Percentiles rank a stretch among this genome's conserved stretches.
phyloP scores from a whole-genome alignment of 2,888 invertebrate genomes.

The Saturnia japonica region DNA sequence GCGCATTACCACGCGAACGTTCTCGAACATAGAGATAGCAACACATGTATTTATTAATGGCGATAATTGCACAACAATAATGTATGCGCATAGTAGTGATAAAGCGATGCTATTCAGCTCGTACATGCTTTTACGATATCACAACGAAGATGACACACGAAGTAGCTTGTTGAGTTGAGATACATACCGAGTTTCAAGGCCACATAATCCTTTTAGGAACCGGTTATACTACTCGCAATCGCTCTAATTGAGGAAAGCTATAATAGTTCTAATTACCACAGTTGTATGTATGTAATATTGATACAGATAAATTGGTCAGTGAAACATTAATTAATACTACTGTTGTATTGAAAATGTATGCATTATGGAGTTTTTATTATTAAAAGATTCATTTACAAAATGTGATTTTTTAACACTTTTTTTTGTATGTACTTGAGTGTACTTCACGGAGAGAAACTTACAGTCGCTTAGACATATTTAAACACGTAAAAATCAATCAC shows the following conservation, averaged over 20 bases:
- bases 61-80: conserved; percentile 61
- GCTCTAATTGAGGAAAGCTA: conserved; percentile 60
- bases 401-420: too few relatives aligned
- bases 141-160: conserved; percentile 28
- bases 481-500: too few relatives aligned
- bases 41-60: conserved; percentile 67
- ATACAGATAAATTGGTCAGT: neutral
- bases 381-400: too few relatives aligned
- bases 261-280: conserved; percentile 55
- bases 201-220: conserved; percentile 59
- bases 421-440: too few relatives aligned
- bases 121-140: conserved; percentile 26
- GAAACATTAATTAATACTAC: neutral
- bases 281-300: conserved; percentile 34
- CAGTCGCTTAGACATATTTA: too few relatives aligned
- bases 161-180: too few relatives aligned
- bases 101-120: conserved; percentile 38
- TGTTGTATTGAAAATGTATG: neutral
- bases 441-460: too few relatives aligned
- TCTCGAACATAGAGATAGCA: conserved; percentile 68
- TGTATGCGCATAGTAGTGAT: conserved; percentile 34
- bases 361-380: neutral
- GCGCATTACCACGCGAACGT: conserved; percentile 66
- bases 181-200: conserved; percentile 42
- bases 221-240: conserved; percentile 58